These are phyloP conservation scores for Heliconius cydno DNA, from an alignment of 2,888 invertebrate species.

Conservation along the genomic window DNA sequence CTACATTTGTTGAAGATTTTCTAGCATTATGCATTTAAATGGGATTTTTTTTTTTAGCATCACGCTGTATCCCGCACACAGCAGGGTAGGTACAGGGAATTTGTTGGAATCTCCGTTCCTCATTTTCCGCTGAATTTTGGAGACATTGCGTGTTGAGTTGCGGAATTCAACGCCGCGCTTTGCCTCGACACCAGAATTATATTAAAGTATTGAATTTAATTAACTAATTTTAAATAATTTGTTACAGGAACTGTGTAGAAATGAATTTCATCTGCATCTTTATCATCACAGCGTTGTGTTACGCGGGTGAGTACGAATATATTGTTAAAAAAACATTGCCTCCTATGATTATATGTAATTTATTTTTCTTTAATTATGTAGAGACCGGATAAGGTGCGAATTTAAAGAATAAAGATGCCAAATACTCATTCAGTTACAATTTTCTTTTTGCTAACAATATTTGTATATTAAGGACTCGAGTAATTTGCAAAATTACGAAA, in stretches of 20 bases:
- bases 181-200: too few species aligned
- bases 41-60: background rate
- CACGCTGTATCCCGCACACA: too few species aligned
- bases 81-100: too few species aligned
- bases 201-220: background rate
- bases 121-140: background rate
- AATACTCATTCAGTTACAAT: constrained; percentile 14
- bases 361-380: too few species aligned
- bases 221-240: constrained; percentile 18
- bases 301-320: constrained; percentile 36
- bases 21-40: background rate
- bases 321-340: too few species aligned
- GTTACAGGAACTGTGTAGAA: constrained; percentile 39
- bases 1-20: constrained; percentile 22
- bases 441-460: background rate
- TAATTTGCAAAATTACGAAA: constrained; percentile 1
- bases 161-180: too few species aligned
- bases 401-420: background rate
- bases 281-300: constrained; percentile 30
- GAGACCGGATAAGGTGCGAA: too few species aligned
- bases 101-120: background rate
- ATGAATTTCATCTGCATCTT: constrained; percentile 42
- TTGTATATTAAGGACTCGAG: background rate
- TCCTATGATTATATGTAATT: too few species aligned
- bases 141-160: background rate